Evolutionary conservation across 2,797 vertebrate species (phyloP).

Genomic region (Cyclura pinguis): DNA sequence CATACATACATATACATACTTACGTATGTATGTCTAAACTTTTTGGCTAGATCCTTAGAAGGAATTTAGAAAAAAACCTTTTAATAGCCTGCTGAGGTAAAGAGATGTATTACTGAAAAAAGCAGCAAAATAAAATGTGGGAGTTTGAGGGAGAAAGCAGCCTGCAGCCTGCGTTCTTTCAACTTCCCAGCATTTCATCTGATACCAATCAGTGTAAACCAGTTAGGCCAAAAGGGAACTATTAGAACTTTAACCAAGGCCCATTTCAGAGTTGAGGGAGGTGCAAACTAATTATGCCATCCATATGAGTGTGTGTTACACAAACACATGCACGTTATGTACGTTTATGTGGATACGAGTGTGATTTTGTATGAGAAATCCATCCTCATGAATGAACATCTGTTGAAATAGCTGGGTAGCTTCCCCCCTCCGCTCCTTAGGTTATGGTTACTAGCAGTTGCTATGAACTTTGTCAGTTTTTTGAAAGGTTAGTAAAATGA

Average conservation of each 20-base stretch:
- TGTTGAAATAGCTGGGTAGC: conserved; percentile 50
- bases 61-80: conserved; percentile 14
- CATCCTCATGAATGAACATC: conserved; percentile 60
- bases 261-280: conserved; percentile 66
- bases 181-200: conserved; percentile 71
- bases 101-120: conserved; percentile 63
- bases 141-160: conserved; percentile 13
- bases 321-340: conserved; percentile 4
- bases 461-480: background rate
- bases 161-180: conserved; percentile 58
- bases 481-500: conserved; percentile 31
- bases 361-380: conserved; percentile 51
- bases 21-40: background rate
- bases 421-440: conserved; percentile 27
- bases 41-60: conserved; percentile 71
- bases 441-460: conserved; percentile 26
- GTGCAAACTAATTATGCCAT: conserved; percentile 56
- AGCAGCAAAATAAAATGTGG: conserved; percentile 55
- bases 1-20: too few relatives aligned
- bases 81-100: conserved; percentile 58
- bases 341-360: background rate
- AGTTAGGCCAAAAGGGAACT: conserved; percentile 75
- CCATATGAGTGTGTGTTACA: conserved; percentile 25
- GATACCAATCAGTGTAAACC: conserved; percentile 71
- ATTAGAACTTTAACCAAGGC: conserved; percentile 72